Conservation (phyloP, 2,113 vertebrate species). For the Axis porcinus region DNA sequence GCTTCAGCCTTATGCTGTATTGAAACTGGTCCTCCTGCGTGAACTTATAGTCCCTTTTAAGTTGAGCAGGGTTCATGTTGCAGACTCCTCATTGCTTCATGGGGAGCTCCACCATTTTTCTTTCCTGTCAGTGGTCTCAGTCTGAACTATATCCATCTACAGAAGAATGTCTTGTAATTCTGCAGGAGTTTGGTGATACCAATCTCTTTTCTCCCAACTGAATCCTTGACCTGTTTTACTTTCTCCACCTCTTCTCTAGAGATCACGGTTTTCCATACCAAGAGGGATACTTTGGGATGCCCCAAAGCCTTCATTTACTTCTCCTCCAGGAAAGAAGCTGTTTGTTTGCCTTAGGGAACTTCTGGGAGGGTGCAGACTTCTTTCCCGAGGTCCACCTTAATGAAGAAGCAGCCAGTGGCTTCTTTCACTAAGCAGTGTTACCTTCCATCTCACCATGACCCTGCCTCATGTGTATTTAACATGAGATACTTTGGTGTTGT, state of each 20-base stretch:
- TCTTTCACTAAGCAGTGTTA: background rate
- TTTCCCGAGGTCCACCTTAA: background rate
- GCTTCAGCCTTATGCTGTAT: background rate
- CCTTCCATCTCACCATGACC: background rate
- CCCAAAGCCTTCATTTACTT: background rate
- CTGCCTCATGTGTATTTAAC: background rate
- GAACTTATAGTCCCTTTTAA: background rate
- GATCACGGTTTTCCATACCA: background rate
- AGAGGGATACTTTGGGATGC: background rate
- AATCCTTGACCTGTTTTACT: background rate
- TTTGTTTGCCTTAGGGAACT: background rate
- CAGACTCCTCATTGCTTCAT: background rate
- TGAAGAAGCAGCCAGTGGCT: background rate
- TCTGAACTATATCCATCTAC: background rate
- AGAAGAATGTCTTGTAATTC: background rate
- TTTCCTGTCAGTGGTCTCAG: background rate
- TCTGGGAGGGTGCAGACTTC: background rate
- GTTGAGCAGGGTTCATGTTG: background rate
- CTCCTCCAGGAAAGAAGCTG: background rate
- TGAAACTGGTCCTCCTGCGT: background rate
- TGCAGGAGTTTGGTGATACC: background rate
- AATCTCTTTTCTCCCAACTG: background rate
- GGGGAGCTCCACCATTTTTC: background rate
- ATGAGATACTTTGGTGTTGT: background rate
- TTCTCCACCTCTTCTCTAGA: background rate